Percentiles rank a stretch among this genome's conserved stretches.
Conservation (phyloP, 1,140 invertebrate genomes). For the Pachyrhynchus sulphureomaculatus region DNA sequence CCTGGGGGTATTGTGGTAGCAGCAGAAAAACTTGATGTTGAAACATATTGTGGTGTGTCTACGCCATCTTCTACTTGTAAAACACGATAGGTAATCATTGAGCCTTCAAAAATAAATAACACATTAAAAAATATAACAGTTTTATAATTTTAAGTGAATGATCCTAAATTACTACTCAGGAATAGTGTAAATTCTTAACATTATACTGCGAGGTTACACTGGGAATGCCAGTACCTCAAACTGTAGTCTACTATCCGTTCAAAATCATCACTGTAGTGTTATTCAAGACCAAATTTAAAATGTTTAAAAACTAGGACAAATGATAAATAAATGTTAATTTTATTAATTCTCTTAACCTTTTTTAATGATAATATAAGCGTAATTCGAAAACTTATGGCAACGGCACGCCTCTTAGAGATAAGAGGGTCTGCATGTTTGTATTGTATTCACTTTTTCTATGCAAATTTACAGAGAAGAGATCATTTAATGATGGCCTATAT, state of each 20-base stretch:
- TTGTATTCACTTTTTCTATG: too few relatives aligned
- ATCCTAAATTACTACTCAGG: slow-evolving; percentile 10
- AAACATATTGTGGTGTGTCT: slow-evolving; percentile 44
- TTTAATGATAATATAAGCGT: too few relatives aligned
- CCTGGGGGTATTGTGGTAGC: slow-evolving; percentile 42
- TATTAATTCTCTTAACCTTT: too few relatives aligned
- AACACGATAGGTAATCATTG: slow-evolving; percentile 48
- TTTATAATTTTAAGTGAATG: background rate
- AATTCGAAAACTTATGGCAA: too few relatives aligned
- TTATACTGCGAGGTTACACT: slow-evolving; percentile 26
- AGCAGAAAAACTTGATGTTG: slow-evolving; percentile 36
- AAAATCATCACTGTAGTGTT: slow-evolving; percentile 21
- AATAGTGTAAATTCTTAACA: slow-evolving; percentile 20
- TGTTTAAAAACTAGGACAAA: too few relatives aligned
- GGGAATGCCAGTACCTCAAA: slow-evolving; percentile 24
- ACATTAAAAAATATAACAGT: background rate
- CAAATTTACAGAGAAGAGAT: too few relatives aligned
- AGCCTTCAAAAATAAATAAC: slow-evolving; percentile 15
- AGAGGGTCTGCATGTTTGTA: too few relatives aligned
- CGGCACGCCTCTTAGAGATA: too few relatives aligned
- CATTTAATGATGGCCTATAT: too few relatives aligned
- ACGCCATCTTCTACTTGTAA: slow-evolving; percentile 49
- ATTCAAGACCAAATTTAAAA: too few relatives aligned
- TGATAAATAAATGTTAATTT: too few relatives aligned
- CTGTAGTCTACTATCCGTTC: slow-evolving; percentile 28